A percentile compares a stretch with the other conserved stretches of the same genome.
Evolutionary conservation across 2,888 invertebrate genomes (phyloP).

Genomic region (Drosophila ustulata): DNA sequence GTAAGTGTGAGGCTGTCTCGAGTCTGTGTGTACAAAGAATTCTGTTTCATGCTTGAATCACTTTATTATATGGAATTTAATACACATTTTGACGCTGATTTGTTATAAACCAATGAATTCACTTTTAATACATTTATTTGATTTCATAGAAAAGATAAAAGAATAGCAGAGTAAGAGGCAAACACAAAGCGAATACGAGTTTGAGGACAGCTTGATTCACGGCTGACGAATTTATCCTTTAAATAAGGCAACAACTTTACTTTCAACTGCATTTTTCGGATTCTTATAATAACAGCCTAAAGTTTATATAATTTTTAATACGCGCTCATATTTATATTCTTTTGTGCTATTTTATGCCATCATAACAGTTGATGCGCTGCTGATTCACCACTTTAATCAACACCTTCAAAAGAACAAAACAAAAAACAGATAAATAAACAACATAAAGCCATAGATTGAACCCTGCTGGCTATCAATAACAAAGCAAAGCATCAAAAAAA

Average conservation of each 20-base stretch:
- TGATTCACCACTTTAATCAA: background rate
- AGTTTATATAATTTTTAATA: background rate
- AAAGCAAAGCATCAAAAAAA: background rate
- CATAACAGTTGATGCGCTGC: background rate
- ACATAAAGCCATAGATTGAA: background rate
- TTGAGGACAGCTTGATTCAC: background rate
- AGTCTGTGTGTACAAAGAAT: constrained; percentile 37
- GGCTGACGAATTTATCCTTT: background rate
- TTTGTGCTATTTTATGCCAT: background rate
- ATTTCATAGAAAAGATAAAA: constrained; percentile 10
- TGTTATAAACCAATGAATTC: constrained; percentile 46
- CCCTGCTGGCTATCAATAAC: constrained; percentile 9
- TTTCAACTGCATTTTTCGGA: background rate
- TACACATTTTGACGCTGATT: constrained; percentile 66
- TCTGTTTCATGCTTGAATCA: constrained; percentile 68
- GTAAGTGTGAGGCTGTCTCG: constrained; percentile 9
- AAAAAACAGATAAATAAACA: constrained; percentile 11
- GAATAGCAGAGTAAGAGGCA: background rate
- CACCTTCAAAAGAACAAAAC: background rate
- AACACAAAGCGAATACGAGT: background rate
- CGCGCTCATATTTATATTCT: background rate
- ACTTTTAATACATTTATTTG: constrained; percentile 14
- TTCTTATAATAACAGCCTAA: no score
- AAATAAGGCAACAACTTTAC: background rate
- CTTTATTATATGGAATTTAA: constrained; percentile 69